These are phyloP conservation scores for Drosophila neotestacea DNA, from an alignment of 2,888 invertebrate species.

Conservation along the genomic window DNA sequence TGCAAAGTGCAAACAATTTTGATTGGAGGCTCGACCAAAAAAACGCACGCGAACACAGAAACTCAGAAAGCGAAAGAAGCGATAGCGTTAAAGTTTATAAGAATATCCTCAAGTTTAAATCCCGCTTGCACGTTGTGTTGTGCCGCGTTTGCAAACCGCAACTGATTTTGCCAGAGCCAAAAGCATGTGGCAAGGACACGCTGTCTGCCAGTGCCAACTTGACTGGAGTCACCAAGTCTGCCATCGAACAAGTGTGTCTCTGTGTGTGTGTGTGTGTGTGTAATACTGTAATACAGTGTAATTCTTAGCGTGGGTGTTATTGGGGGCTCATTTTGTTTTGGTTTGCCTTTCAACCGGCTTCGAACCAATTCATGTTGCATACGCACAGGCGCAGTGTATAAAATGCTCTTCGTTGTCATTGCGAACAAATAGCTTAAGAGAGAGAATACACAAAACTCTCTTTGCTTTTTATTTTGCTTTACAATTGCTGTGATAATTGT, in stretches of 20 bases:
- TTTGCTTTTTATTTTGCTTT: slow-evolving; percentile 46
- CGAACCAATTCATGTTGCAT: slow-evolving; percentile 70
- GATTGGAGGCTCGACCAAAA: slow-evolving; percentile 34
- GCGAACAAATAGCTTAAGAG: slow-evolving; percentile 42
- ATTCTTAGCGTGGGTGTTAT: slow-evolving; percentile 33
- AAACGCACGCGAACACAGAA: slow-evolving; percentile 37
- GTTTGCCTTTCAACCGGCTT: slow-evolving; percentile 63
- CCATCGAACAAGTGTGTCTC: slow-evolving; percentile 54
- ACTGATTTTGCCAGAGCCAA: slow-evolving; percentile 69
- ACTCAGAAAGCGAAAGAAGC: slow-evolving; percentile 15
- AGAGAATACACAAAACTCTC: slow-evolving; percentile 36
- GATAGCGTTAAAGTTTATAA: slow-evolving; percentile 4
- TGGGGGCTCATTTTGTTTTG: slow-evolving; percentile 61
- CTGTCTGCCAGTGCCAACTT: slow-evolving; percentile 62
- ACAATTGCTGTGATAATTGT: slow-evolving; percentile 6
- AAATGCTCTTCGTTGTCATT: slow-evolving; percentile 48
- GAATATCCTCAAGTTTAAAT: slow-evolving; percentile 2
- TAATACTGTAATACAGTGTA: slow-evolving; percentile 19
- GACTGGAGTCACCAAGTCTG: slow-evolving; percentile 65
- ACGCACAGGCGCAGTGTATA: slow-evolving; percentile 70
- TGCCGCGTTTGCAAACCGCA: slow-evolving; percentile 82
- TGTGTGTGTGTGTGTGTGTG: slow-evolving; percentile 31
- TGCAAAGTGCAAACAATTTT: slow-evolving; percentile 48
- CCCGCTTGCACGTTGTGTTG: slow-evolving; percentile 73
- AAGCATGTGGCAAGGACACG: slow-evolving; percentile 52